These are phyloP conservation scores for Anguilla megastoma DNA, from an alignment of 2,797 vertebrate species.

Conservation along the genomic window DNA sequence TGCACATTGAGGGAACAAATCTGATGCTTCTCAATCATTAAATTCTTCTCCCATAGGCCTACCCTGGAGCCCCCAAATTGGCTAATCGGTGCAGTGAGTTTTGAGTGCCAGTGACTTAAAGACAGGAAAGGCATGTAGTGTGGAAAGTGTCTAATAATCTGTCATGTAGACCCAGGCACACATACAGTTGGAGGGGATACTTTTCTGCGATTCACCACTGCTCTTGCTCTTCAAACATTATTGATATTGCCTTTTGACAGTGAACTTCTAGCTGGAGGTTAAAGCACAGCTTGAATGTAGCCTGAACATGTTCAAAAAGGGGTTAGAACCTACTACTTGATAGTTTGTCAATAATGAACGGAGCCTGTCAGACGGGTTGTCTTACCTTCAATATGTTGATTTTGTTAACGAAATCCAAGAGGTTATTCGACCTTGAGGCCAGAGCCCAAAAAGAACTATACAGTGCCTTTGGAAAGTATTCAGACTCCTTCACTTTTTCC, in stretches of 20 bases:
- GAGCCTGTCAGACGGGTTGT: not conserved
- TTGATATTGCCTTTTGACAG: too few species aligned
- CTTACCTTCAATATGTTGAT: not conserved
- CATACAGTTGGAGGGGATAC: not conserved
- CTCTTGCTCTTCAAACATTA: too few species aligned
- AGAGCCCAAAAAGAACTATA: not conserved
- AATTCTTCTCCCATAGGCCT: not conserved
- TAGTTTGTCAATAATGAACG: not conserved
- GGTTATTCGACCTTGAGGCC: not conserved
- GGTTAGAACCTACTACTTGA: not conserved
- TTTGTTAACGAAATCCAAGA: not conserved
- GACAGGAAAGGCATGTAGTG: not conserved
- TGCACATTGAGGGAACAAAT: not conserved
- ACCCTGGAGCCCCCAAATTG: not conserved
- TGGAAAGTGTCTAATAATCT: not conserved
- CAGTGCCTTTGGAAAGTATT: not conserved
- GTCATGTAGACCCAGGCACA: not conserved
- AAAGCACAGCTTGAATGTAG: not conserved
- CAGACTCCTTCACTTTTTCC: not conserved
- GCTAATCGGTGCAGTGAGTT: not conserved
- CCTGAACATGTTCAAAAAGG: not conserved
- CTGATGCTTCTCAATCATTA: not conserved
- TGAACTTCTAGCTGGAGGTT: not conserved
- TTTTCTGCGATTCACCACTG: not conserved
- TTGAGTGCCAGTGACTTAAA: too few species aligned